Base-by-base conservation (phyloP, 2,888 invertebrate species). In the Heliconius erato region DNA sequence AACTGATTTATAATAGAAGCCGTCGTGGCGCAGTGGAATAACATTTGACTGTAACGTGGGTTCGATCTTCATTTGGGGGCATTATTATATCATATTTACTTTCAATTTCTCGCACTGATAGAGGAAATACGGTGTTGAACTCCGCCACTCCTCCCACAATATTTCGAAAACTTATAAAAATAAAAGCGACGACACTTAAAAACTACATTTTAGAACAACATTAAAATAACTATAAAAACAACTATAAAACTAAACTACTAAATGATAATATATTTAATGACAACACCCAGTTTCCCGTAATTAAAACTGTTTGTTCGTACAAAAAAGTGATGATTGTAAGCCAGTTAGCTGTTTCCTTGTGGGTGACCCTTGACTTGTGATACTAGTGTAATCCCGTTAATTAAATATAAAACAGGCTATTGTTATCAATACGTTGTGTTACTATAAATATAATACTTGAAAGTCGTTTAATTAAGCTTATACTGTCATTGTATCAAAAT, bases 281-380 rank as follows among this genome's bases (percentile, higher is more conserved):
- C 19, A 91, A 91, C 88, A 90, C 88, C 87, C 87, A 85, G 90
- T 93, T 94, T 94, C 93, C 93, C 91, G 92, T 94, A 90, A 94
- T 94, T 94, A 95, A 94, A 93, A 91, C 84, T 90, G 91, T 92
- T 92, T 91, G 89, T 90, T 89, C 86, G 85, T 86, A 85, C 87
- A 85, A 89, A 89, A 91, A 92, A 81, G 54, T 89, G 91, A 93
- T 92, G 89, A 92, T 93, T 91, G 92, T 86, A 87, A 89, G 87
- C 86, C 87, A 89, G 89, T 90, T 92, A 91, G 87, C 86, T 83
- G 87, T 91, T 94, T 95, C 89, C 89, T 95, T 92, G 92, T 93
- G 87, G 84, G 88, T 91, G 92, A 94, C 94, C 95, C 92, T 91
- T 95, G 94, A 94, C 95, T 92, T 88, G 72, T 93, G 94, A 94